These are phyloP conservation scores for Pituophis catenifer DNA, from an alignment of 2,113 vertebrate species.

Conservation along the genomic window DNA sequence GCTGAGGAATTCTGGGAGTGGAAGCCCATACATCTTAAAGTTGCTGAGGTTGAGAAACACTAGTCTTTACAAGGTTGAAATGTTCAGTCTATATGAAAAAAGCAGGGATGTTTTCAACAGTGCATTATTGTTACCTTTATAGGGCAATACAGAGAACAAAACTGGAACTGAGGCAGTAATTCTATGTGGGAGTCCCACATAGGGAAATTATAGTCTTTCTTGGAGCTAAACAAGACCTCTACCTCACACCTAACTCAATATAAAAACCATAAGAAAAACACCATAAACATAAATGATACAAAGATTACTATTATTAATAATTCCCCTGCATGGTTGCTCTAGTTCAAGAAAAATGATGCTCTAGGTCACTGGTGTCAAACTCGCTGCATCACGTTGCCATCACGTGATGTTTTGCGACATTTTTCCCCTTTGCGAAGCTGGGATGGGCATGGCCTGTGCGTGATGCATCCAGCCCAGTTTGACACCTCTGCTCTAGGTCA, in stretches of 20 bases:
- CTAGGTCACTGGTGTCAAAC: too few relatives aligned
- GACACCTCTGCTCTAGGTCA: neutral
- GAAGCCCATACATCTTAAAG: neutral
- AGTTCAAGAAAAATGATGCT: too few relatives aligned
- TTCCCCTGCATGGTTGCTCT: neutral
- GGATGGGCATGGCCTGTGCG: too few relatives aligned
- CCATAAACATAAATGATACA: neutral
- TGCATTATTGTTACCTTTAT: neutral
- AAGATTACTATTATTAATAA: neutral
- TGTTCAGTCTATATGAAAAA: neutral
- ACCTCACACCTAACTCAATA: neutral
- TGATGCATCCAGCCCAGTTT: too few relatives aligned
- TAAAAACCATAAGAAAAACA: neutral
- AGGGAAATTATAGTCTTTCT: neutral
- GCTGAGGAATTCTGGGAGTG: neutral
- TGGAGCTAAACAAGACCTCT: neutral
- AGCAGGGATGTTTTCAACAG: neutral
- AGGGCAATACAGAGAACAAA: accelerated
- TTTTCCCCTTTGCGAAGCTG: too few relatives aligned
- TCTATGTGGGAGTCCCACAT: neutral
- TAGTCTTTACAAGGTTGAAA: neutral
- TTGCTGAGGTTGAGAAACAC: neutral
- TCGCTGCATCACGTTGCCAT: too few relatives aligned
- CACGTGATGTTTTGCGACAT: too few relatives aligned
- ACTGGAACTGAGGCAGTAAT: neutral